Evolutionary conservation across 1,140 invertebrate genomes (phyloP), one percentile per base, ranked within the genome.

Genomic region (Caerostris extrusa): DNA sequence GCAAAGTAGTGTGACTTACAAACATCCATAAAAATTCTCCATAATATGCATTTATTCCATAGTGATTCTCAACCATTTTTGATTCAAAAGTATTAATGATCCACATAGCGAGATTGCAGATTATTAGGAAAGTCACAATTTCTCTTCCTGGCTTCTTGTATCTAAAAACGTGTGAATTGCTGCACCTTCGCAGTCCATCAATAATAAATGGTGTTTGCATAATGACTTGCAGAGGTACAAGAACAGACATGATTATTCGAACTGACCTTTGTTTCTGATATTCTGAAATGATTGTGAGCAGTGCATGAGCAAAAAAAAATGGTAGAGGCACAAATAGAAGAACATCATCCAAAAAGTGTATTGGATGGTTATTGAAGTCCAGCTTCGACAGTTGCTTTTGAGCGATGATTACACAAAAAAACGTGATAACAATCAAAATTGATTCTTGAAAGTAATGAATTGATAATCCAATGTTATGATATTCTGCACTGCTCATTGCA

Each of bases 41-140:
- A 95, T 97, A 98, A 95, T 97, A 98, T 7, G 96, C 96, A 95
- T 97, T 95, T 95, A 97, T 96, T 90, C 97, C 96, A 94, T 97
- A 97, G 56, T 97, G 95, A 64, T 96, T 96, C 67, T 97, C 97
- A 0, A 97, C 96, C 10, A 92, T 96, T 96, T 98, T 98, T 94
- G 97, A 97, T 94, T 98, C 97, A 96, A 98, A 98, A 50, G 98
- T 98, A 95, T 97, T 97, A 88, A 97, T 97, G 7, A 98, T 96
- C 98, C 98, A 98, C 96, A 98, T 97, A 6, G 97, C 97, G 3
- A 98, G 97, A 95, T 98, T 98, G 94, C 98, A 97, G 0, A 98
- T 97, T 7, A 98, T 96, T 12, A 98, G 96, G 95, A 98, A 98
- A 93, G 97, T 98, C 55, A 98, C 96, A 1, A 98, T 95, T 95